These are phyloP conservation scores for Troides oblongomaculatus DNA, from an alignment of 2,888 invertebrate species.

Conservation along the genomic window DNA sequence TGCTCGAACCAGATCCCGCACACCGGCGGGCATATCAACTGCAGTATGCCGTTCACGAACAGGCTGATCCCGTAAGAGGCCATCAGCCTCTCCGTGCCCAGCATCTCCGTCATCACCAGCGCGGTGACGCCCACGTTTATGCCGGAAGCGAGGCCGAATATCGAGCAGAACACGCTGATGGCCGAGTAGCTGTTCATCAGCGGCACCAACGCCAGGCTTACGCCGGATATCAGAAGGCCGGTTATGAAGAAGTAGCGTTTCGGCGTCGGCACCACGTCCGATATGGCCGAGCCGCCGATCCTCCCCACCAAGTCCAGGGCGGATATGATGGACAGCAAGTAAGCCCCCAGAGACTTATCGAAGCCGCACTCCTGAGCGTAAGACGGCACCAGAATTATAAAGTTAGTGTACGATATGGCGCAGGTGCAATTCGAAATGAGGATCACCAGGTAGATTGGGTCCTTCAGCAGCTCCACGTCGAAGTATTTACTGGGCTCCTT, in stretches of 20 bases:
- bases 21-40: conserved; percentile 90
- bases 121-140: conserved; percentile 92
- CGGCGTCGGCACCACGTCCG: conserved; percentile 87
- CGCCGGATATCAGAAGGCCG: conserved; percentile 87
- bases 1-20: conserved; percentile 86
- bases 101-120: conserved; percentile 92
- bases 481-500: conserved; percentile 84
- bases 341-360: conserved; percentile 85
- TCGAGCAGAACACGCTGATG: conserved; percentile 84
- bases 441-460: conserved; percentile 90
- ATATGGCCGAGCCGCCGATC: conserved; percentile 91
- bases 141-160: conserved; percentile 91
- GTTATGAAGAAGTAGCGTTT: conserved; percentile 91
- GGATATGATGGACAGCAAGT: conserved; percentile 89
- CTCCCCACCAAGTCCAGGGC: conserved; percentile 89
- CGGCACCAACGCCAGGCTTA: conserved; percentile 86
- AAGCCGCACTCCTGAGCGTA: conserved; percentile 86
- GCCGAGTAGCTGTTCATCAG: conserved; percentile 82
- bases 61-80: conserved; percentile 92
- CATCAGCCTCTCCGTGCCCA: conserved; percentile 90
- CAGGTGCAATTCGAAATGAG: conserved; percentile 91
- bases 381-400: conserved; percentile 88
- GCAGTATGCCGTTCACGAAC: conserved; percentile 90
- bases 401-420: conserved; percentile 92
- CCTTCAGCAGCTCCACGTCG: conserved; percentile 85